Percentiles rank a stretch among this genome's conserved stretches.
These are phyloP conservation scores for Syngnathus acus DNA, from an alignment of 2,797 vertebrate genomes.

Conservation along the genomic window DNA sequence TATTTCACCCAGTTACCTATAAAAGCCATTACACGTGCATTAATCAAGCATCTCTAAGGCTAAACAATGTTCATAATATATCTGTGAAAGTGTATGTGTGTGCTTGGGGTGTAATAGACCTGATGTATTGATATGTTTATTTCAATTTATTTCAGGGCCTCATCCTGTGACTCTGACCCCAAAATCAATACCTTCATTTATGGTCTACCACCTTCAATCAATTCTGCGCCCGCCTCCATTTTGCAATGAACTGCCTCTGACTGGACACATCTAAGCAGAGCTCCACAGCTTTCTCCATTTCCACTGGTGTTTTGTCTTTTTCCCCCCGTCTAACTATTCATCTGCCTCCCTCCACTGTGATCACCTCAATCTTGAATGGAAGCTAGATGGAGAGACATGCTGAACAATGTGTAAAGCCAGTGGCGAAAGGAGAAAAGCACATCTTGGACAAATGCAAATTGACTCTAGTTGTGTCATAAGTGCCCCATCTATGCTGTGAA, in stretches of 20 bases:
- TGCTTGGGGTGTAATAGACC: constrained; percentile 57
- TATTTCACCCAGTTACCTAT: constrained; percentile 36
- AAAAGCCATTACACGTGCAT: constrained; percentile 38
- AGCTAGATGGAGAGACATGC: constrained; percentile 22
- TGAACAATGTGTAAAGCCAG: constrained; percentile 37
- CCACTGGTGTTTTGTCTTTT: constrained; percentile 10
- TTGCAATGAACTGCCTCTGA: constrained; percentile 52
- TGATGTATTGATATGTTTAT: constrained; percentile 75
- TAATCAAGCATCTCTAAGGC: constrained; percentile 53
- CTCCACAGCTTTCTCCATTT: constrained; percentile 26
- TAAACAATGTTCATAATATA: constrained; percentile 64
- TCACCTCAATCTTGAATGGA: constrained; percentile 20
- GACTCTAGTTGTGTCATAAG: constrained; percentile 24
- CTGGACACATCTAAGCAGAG: constrained; percentile 57
- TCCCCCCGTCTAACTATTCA: constrained; percentile 14
- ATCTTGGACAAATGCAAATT: constrained; percentile 38
- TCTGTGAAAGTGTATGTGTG: constrained; percentile 46
- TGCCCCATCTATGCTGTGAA: constrained; percentile 8
- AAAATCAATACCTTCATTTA: constrained; percentile 73
- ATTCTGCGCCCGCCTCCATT: constrained; percentile 54
- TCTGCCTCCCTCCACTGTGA: constrained; percentile 13
- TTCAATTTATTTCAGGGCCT: constrained; percentile 72
- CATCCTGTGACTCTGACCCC: constrained; percentile 63
- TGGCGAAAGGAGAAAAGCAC: constrained; percentile 23
- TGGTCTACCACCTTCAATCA: constrained; percentile 71